These are phyloP conservation scores for Stenoptilia bipunctidactyla DNA, from an alignment of 2,888 invertebrate species.

Conservation along the genomic window DNA sequence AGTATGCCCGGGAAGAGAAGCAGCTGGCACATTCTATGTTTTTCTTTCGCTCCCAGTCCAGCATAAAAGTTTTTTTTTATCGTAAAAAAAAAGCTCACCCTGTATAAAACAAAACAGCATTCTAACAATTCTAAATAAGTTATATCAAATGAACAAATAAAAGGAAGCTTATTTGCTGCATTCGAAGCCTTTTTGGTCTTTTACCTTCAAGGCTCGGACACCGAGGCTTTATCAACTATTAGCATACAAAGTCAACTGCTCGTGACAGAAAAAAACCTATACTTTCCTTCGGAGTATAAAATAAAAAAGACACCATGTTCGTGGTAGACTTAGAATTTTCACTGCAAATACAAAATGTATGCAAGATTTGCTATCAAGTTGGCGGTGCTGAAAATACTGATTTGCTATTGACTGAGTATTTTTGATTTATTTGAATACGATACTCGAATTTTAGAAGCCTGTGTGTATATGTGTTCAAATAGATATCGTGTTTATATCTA, in stretches of 20 bases:
- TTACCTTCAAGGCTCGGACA: constrained; percentile 11
- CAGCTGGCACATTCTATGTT: too few relatives aligned
- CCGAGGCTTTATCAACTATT: constrained; percentile 30
- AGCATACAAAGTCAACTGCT: constrained; percentile 43
- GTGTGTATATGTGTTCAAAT: background rate
- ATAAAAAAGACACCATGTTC: constrained; percentile 24
- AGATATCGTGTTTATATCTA: background rate
- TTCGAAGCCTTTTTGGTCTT: constrained; percentile 12
- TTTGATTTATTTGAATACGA: too few relatives aligned
- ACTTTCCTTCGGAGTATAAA: constrained; percentile 17
- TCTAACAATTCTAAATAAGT: background rate
- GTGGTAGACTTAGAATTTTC: constrained; percentile 23
- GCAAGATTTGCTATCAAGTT: constrained; percentile 34
- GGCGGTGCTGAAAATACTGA: constrained; percentile 25
- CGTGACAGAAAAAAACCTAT: constrained; percentile 34
- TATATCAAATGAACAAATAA: background rate
- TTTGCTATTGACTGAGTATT: constrained; percentile 18
- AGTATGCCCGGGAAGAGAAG: too few relatives aligned
- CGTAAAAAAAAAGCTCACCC: too few relatives aligned
- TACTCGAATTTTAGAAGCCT: too few relatives aligned
- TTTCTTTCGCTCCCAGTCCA: too few relatives aligned
- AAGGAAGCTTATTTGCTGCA: constrained; percentile 13
- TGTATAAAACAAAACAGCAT: too few relatives aligned
- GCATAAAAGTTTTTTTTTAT: too few relatives aligned
- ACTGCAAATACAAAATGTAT: constrained; percentile 30